Conservation (phyloP, 2,113 vertebrate species). For the Myiopsitta monachus region DNA sequence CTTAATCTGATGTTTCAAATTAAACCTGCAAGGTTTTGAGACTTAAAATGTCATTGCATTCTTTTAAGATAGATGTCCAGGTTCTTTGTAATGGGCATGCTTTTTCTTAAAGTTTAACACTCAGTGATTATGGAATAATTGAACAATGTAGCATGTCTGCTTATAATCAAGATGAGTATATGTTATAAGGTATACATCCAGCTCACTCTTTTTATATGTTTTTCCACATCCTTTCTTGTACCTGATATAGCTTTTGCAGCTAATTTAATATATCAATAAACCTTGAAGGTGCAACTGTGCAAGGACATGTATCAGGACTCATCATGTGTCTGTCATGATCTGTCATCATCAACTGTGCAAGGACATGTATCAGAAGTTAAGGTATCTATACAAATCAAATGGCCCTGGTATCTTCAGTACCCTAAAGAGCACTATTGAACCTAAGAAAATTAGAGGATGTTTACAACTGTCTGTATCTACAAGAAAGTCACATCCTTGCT, state of each 20-base stretch:
- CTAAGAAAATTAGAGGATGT: background rate
- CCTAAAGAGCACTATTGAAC: background rate
- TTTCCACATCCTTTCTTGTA: background rate
- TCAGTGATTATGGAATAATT: slow-evolving; percentile 1
- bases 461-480: background rate
- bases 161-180: background rate
- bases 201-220: background rate
- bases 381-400: background rate
- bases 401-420: background rate
- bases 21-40: background rate
- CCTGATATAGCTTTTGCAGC: background rate
- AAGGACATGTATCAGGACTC: background rate
- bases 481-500: background rate
- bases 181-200: background rate
- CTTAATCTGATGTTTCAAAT: slow-evolving; percentile 61
- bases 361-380: background rate
- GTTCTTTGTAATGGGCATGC: background rate
- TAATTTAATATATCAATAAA: background rate
- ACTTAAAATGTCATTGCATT: slow-evolving; percentile 24
- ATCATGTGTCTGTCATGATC: no score
- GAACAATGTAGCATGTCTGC: background rate
- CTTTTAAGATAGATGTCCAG: background rate
- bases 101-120: background rate
- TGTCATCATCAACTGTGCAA: background rate
- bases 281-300: background rate